These are phyloP conservation scores for Macrobrachium nipponense DNA, from an alignment of 1,140 invertebrate species.

Conservation along the genomic window DNA sequence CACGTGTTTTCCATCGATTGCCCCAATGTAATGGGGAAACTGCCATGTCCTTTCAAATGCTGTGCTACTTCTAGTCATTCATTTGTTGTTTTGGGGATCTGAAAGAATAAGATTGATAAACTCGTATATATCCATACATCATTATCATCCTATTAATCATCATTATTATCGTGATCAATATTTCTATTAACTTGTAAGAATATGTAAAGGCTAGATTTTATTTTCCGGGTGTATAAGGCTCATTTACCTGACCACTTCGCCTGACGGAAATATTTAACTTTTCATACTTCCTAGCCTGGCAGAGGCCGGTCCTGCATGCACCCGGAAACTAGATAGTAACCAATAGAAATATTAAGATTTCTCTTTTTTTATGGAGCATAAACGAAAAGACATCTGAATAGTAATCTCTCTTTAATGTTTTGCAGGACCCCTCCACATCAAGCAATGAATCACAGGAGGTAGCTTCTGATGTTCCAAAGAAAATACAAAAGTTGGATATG, in stretches of 20 bases:
- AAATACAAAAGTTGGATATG: not conserved
- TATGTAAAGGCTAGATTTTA: too few species aligned
- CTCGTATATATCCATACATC: not conserved
- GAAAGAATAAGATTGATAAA: constrained; percentile 21
- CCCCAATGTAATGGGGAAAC: constrained; percentile 11
- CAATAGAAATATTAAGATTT: too few species aligned
- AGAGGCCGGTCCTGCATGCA: too few species aligned
- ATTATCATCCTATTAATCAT: not conserved
- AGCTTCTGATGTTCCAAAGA: not conserved
- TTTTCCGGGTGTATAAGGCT: too few species aligned
- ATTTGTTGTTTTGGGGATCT: constrained; percentile 17
- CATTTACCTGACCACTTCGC: too few species aligned
- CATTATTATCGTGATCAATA: not conserved
- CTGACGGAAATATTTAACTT: too few species aligned
- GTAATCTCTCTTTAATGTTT: not conserved
- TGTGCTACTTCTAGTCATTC: constrained; percentile 13
- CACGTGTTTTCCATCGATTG: not conserved
- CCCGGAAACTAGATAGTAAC: too few species aligned
- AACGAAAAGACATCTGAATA: not conserved
- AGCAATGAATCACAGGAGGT: not conserved
- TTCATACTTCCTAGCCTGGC: too few species aligned
- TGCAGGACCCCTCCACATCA: not conserved
- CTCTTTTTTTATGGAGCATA: too few species aligned
- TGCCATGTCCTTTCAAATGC: constrained; percentile 26
- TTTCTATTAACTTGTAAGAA: too few species aligned